Base-by-base conservation (phyloP, 2,797 vertebrate species). In the Allobates femoralis region DNA sequence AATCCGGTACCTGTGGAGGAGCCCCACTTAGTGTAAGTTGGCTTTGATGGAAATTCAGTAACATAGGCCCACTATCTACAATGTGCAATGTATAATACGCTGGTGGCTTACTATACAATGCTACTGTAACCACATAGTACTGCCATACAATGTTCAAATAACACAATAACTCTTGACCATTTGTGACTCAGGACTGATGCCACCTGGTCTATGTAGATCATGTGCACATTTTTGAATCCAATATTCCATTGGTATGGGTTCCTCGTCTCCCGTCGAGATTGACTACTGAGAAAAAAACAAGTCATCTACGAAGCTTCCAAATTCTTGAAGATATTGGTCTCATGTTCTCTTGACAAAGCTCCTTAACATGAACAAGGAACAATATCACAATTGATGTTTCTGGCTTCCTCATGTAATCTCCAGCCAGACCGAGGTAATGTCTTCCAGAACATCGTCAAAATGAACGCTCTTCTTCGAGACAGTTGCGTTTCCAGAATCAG, bases 401-500 rank as follows among this genome's bases (percentile, higher is more conserved):
- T 88, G 83, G 82, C 86, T 62, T 53, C n/a, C 51, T 60, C 10
- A 53, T 28, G 30, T 30, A 41, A 76, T 74, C 64, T 67, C 26
- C 6, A 76, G 71, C 77, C 76, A 87, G 77, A 64, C 82, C 71
- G 11, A 81, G 82, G 85, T 88, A 79, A 85, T 88, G 80, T 66
- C 79, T 88, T 88, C 86, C 86, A 88, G 86, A 87, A 74, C 83
- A 12, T 64, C 37, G 26, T 16, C 37, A 56, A 23, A 53, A 74
- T 75, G 55, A 64, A 41, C 37, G 5, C 50, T 74, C 69, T 19
- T 23, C 88, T 86, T 87, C 16, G 0, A 0, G 2, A 79, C 18
- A 64, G 80, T 82, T 81, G 84, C 67, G 71, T 82, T 88, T 88
- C 90, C 89, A 90, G 79, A 82, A 91, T 89, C 92, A 90, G 64